Percentiles rank a stretch among this genome's conserved stretches.
Conservation (phyloP, 2,113 vertebrate genomes). For the Speoplatyrhinus poulsoni region DNA sequence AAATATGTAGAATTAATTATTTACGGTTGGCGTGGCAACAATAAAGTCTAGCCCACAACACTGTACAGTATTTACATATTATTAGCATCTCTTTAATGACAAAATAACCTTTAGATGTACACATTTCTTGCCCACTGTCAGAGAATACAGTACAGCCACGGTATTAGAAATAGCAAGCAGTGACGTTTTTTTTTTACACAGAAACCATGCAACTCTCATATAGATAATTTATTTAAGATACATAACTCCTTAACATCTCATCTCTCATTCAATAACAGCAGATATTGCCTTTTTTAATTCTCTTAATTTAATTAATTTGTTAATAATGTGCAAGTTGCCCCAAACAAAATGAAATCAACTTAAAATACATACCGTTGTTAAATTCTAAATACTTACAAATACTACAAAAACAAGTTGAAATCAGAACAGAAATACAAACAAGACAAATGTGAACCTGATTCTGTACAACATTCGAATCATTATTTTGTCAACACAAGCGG, state of each 20-base stretch:
- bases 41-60: constrained; percentile 64
- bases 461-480: constrained; percentile 76
- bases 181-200: constrained; percentile 64
- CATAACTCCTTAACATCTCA: constrained; percentile 59
- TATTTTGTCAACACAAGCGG: constrained; percentile 62
- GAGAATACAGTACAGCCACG: constrained; percentile 65
- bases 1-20: constrained; percentile 78
- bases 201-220: constrained; percentile 71
- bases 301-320: constrained; percentile 31
- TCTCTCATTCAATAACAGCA: constrained; percentile 75
- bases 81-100: constrained; percentile 71
- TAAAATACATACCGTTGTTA: constrained; percentile 39
- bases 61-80: constrained; percentile 83
- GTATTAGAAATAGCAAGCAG: constrained; percentile 73
- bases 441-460: constrained; percentile 53
- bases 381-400: constrained; percentile 36
- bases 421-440: constrained; percentile 36
- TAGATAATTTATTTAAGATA: constrained; percentile 68
- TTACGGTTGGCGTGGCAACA: constrained; percentile 56
- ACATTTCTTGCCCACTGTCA: constrained; percentile 64
- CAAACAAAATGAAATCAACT: constrained; percentile 44
- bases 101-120: constrained; percentile 78
- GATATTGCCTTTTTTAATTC: constrained; percentile 77
- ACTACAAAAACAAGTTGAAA: constrained; percentile 36
- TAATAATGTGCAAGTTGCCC: constrained; percentile 70